Base-by-base conservation (phyloP, 2,888 invertebrate genomes). In the Eristalinus aeneus region DNA sequence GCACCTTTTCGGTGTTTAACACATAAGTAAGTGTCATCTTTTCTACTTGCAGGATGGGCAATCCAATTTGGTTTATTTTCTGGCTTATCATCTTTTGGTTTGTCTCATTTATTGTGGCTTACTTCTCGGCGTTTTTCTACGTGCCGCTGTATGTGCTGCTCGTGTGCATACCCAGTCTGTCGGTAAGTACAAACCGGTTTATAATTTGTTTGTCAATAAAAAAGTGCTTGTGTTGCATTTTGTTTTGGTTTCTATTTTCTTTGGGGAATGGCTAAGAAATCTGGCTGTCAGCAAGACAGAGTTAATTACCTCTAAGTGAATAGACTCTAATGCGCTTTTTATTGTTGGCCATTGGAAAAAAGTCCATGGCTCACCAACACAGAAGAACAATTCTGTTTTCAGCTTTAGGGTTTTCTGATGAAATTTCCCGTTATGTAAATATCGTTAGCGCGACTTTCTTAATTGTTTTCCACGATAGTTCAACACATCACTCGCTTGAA, bases 11-110 rank as follows among this genome's bases (percentile, higher is more conserved):
- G 34, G 34, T 1, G 32, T 32, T 5, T 5, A 8, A 32, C 8
- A 9, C 8, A 34, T 10, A 34, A 34, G 27, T 27, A 27, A 34
- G 10, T 46, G 0, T 16, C 6, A 8, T 67, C 3, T 65, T 63
- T 60, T 46, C 71, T 72, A 36, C 68, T 80, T 80, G 63, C 75
- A 91, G 89, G 69, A 94, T 95, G 95, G 95, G 93, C 74, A 96
- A 96, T 93, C 93, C 95, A 69, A 73, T 96, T 12, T 95, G 94
- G 92, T 94, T 95, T 68, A 91, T 96, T 72, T 92, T 96, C 88
- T 96, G 96, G 96, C 93, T 96, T 1, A 87, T 96, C 46, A 93
- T 96, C 86, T 93, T 96, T 74, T 94, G 96, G 89, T 94, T 96
- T 88, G 91, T 96, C 60, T 93, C 94, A 20, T 95, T 96, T 89